These are phyloP conservation scores for Gallinago media DNA, from an alignment of 2,113 vertebrate species.

Conservation along the genomic window DNA sequence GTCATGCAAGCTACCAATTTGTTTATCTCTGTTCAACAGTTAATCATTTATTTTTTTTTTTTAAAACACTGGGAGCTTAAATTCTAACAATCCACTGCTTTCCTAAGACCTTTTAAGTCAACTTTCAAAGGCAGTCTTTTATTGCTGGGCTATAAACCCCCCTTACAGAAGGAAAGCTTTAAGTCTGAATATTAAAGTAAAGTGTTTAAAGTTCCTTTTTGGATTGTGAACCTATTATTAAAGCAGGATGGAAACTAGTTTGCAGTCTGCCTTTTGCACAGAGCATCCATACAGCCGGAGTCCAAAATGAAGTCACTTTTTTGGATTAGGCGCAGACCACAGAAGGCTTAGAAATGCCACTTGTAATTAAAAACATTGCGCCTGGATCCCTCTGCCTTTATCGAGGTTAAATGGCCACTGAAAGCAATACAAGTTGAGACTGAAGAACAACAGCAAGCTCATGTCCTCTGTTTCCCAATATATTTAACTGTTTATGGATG, in stretches of 20 bases:
- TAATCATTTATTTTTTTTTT: conserved; percentile 28
- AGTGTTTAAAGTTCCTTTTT: conserved; percentile 64
- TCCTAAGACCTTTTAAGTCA: conserved; percentile 49
- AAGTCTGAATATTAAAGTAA: conserved; percentile 67
- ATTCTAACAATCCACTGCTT: conserved; percentile 45
- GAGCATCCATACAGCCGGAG: neutral
- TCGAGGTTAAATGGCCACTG: conserved; percentile 45
- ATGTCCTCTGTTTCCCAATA: neutral
- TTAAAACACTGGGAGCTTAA: conserved; percentile 32
- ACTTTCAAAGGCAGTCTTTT: conserved; percentile 71
- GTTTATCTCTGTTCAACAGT: conserved; percentile 27
- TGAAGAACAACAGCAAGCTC: conserved; percentile 19
- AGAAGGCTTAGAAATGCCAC: conserved; percentile 26
- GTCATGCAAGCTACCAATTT: neutral
- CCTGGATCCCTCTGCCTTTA: conserved; percentile 21
- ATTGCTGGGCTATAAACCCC: conserved; percentile 62
- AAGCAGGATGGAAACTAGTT: conserved; percentile 47
- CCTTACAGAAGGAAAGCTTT: conserved; percentile 66
- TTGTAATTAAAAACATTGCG: conserved; percentile 61
- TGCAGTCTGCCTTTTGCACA: conserved; percentile 21
- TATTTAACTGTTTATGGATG: conserved; percentile 39
- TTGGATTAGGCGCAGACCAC: conserved; percentile 16
- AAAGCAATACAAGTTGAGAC: conserved; percentile 30
- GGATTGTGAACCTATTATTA: conserved; percentile 43
- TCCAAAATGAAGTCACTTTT: conserved; percentile 60